phyloP scores from a whole-genome alignment of 1,140 invertebrate species.

The Drosophila sucinea region DNA sequence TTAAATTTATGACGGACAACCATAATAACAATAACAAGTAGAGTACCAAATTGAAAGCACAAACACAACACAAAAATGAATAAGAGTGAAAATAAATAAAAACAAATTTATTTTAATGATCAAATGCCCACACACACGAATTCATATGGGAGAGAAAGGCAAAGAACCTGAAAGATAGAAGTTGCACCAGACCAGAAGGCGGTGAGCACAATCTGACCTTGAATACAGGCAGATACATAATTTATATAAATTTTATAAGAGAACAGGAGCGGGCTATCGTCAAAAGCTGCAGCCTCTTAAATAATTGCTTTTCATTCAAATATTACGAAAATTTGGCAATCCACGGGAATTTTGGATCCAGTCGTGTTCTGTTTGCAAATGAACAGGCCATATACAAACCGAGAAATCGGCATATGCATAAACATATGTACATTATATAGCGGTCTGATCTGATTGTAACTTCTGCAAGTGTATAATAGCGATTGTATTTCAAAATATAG shows the following conservation, averaged over 20 bases:
- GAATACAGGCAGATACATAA: neutral
- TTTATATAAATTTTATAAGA: neutral
- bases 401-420: too few relatives aligned
- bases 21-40: constrained; percentile 18
- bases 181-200: constrained; percentile 9
- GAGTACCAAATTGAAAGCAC: constrained; percentile 32
- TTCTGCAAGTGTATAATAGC: too few relatives aligned
- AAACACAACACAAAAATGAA: constrained; percentile 26
- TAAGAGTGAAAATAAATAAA: constrained; percentile 39
- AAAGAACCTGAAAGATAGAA: constrained; percentile 9
- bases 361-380: too few relatives aligned
- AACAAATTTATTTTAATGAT: constrained; percentile 58
- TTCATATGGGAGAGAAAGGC: neutral
- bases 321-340: too few relatives aligned
- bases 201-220: constrained; percentile 30
- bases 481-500: too few relatives aligned
- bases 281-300: too few relatives aligned
- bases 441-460: too few relatives aligned
- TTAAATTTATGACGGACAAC: constrained; percentile 47
- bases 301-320: too few relatives aligned
- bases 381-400: too few relatives aligned
- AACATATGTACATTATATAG: too few relatives aligned
- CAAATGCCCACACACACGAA: constrained; percentile 29
- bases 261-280: neutral
- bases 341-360: too few relatives aligned